A percentile compares a stretch with the other conserved stretches of the same genome.
Evolutionary conservation across 2,888 invertebrate genomes (phyloP).

Genomic region (Sinopyrophorus schimmeli): DNA sequence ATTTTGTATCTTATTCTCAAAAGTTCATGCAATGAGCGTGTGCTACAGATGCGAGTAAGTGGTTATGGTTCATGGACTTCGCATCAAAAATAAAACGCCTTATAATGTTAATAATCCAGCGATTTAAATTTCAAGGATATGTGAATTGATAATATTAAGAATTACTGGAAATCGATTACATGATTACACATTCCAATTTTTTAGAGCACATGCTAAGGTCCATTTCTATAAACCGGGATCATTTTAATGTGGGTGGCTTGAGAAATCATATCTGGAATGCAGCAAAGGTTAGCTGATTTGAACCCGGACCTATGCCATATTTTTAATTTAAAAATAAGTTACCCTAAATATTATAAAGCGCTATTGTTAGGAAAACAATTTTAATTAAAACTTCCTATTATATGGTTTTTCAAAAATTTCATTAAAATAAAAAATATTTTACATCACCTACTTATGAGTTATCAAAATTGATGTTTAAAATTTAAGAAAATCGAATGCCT

Average conservation of each 20-base stretch:
- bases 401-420: constrained; percentile 3
- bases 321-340: constrained; percentile 17
- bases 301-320: constrained; percentile 26
- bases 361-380: constrained; percentile 7
- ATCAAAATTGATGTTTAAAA: too few species aligned
- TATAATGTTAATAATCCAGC: too few species aligned
- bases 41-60: constrained; percentile 13
- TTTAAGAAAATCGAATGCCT: too few species aligned
- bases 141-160: constrained; percentile 1
- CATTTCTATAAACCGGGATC: background rate
- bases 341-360: constrained; percentile 10
- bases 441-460: too few species aligned
- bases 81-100: constrained; percentile 15
- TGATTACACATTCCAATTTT: constrained; percentile 2
- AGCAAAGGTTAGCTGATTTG: constrained; percentile 21
- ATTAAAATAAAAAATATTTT: too few species aligned
- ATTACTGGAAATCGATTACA: background rate
- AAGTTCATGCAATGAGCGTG: constrained; percentile 20
- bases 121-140: background rate
- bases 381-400: constrained; percentile 2
- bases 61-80: constrained; percentile 16
- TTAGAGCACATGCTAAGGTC: background rate
- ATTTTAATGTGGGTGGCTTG: constrained; percentile 13
- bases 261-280: constrained; percentile 13
- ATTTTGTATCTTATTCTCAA: constrained; percentile 7